Base-by-base conservation (phyloP, 2,888 invertebrate genomes). In the Elmis aenea region DNA sequence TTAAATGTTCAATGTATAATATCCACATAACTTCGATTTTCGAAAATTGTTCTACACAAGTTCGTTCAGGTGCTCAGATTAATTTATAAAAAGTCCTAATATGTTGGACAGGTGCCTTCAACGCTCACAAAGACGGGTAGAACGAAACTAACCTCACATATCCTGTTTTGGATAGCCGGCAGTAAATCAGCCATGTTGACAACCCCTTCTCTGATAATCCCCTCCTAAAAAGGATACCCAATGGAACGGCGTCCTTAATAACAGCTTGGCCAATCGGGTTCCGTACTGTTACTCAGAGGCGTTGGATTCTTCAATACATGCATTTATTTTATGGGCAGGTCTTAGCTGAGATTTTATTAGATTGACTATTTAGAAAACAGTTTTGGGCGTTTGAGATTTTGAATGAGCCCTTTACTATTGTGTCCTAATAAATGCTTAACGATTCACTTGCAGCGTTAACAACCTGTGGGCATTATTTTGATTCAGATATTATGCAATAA, bases 101-200 rank as follows among this genome's bases (percentile, higher is more conserved):
- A n/a, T n/a, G n/a, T n/a, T 9, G 26, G 11, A 3, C 13, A 13
- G 11, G 11, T 13, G 9, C 13, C 16, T 31, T 44, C 48, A 47
- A 48, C 59, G 47, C 49, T 54, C 55, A 31, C 48, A 45, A 45
- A 45, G 59, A 58, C 57, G 59, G 59, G 51, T 61, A 46, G 52
- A 58, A 55, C 49, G 53, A 57, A 63, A 66, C 66, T 64, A 63
- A 64, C 59, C 56, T 57, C 45, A 50, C 54, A 57, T 52, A 51
- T 33, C 41, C 33, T 45, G 39, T 38, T 34, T 45, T 33, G 26
- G 39, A 50, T 41, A 41, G 45, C 54, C 51, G 59, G 58, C 58
- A 56, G 62, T 66, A 63, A 64, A 66, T 66, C 67, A 68, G 68
- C 68, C 68, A 68, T 68, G 63, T 68, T 68, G 61, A 58, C 49